Evolutionary conservation across 2,797 vertebrate genomes (phyloP).

Genomic region (Uromys caudimaculatus): DNA sequence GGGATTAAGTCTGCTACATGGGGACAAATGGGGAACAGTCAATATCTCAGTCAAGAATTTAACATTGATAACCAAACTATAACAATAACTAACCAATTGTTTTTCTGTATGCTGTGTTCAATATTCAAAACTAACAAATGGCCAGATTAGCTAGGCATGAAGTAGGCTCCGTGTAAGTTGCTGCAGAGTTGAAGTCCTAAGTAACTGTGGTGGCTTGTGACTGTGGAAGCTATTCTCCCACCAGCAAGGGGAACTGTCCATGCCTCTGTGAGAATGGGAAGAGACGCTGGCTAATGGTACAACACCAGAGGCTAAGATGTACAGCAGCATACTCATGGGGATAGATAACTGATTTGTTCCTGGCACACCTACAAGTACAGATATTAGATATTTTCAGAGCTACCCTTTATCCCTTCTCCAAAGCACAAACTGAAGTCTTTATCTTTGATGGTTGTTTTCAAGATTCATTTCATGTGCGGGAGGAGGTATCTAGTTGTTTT

Average conservation of each 20-base stretch:
- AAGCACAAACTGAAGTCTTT: constrained; percentile 42
- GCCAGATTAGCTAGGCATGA: neutral
- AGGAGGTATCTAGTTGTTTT: neutral
- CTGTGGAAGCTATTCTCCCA: rapidly evolving
- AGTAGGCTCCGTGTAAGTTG: neutral
- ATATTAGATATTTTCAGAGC: constrained; percentile 43
- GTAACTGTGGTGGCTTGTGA: neutral
- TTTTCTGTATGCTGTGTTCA: neutral
- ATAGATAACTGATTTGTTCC: neutral
- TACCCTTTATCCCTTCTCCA: constrained; percentile 19
- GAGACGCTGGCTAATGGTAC: neutral
- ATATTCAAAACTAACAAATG: neutral
- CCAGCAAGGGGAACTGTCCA: neutral
- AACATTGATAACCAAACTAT: neutral
- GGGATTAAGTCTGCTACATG: neutral
- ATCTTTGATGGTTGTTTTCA: neutral
- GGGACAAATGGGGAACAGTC: neutral
- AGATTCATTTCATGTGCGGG: neutral
- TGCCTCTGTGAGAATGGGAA: constrained; percentile 6
- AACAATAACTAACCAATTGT: neutral
- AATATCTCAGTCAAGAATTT: neutral
- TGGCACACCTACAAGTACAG: neutral
- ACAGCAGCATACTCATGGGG: neutral
- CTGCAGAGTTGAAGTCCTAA: neutral
- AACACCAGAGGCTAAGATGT: neutral